Evolutionary conservation across 2,113 vertebrate species (phyloP), one percentile per base, ranked within the genome.

Genomic region (Podarcis raffonei): DNA sequence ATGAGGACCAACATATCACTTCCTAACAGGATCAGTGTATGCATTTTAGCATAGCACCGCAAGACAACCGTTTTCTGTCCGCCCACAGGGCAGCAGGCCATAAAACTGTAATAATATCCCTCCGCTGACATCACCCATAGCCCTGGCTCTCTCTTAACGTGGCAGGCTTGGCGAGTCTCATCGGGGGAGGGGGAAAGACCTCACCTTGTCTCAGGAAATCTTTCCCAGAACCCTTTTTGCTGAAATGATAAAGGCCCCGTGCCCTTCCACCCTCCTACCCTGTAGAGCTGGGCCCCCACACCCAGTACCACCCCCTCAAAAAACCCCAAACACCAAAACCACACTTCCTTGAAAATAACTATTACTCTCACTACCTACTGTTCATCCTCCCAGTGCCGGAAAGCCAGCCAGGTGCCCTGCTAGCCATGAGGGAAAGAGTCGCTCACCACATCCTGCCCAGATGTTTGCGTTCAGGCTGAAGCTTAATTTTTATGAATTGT

Each of bases 391-490:
- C 48, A 48, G 48, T 42, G 81, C 59, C n/a, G 72, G 81, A 89
- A 84, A 89, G 9, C 2, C 30, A 12, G 30, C 23, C 74, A 89
- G 74, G 62, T 89, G 81, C 74, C 71, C 62, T 39, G 35, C 68
- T 1, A 53, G 23, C 27, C 20, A 35, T 25, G 48, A 27, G 39
- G 30, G 27, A 65, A 35, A 77, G 37, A 57, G 25, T 23, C n/a
- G 37, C 27, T 68, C 22, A 78, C 81, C 87, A 89, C 87, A 89
- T 89, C 87, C 87, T 84, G 72, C 71, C 86, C 71, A 62, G 71
- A 59, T 75, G 86, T 35, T 88, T 66, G 39, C 25, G 23, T 65
- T 59, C n/a, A 85, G 53, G 11, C 57, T 13, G 27, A 22, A 25
- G 74, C 32, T 86, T 69, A 16, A 20, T 23, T 23, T 48, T 78